Evolutionary conservation across 2,113 vertebrate species (phyloP).

Genomic region (Suncus etruscus): DNA sequence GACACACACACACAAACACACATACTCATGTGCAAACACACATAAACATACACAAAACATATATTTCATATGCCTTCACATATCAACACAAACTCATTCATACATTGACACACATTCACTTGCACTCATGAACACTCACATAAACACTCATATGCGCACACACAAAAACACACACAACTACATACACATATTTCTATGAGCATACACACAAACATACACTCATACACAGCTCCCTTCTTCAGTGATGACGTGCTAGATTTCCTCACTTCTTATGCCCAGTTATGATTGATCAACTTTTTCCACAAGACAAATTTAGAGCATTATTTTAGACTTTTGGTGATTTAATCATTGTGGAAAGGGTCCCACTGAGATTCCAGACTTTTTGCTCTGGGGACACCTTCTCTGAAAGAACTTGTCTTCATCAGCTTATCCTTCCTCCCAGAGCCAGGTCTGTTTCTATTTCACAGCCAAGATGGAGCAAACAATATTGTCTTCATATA

Average conservation of each 20-base stretch:
- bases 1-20: not conserved
- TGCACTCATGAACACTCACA: not conserved
- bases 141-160: not conserved
- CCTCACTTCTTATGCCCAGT: too few relatives aligned
- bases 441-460: too few relatives aligned
- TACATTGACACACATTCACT: not conserved
- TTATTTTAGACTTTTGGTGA: too few relatives aligned
- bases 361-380: not conserved
- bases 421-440: too few relatives aligned
- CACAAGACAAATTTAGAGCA: too few relatives aligned
- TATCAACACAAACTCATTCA: not conserved
- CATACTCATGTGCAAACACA: not conserved
- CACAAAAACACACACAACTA: not conserved
- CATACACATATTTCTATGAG: not conserved
- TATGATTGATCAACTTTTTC: too few relatives aligned
- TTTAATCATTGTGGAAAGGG: not conserved
- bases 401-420: not conserved
- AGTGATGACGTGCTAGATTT: too few relatives aligned
- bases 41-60: not conserved
- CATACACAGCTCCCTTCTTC: too few relatives aligned
- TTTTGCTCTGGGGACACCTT: not conserved
- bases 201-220: not conserved
- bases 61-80: too few relatives aligned
- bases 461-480: too few relatives aligned
- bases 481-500: too few relatives aligned